Conservation (phyloP, 2,113 vertebrate genomes). For the Galemys pyrenaicus region DNA sequence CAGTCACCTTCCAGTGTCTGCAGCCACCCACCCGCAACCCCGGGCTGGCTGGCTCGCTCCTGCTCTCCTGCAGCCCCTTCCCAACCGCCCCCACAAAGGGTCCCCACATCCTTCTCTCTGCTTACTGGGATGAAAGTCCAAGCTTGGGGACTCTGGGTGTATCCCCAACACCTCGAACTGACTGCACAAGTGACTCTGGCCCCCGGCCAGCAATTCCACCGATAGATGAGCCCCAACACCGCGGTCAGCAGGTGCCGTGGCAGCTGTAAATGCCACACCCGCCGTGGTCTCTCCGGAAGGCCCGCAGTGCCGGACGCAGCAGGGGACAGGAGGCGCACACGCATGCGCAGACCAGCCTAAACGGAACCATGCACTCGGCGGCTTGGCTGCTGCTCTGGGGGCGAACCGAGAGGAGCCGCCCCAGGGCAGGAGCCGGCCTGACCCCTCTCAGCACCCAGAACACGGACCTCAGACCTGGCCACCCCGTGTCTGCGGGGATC, state of each 20-base stretch:
- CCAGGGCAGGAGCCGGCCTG: not conserved
- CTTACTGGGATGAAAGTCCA: not conserved
- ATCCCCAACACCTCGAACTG: not conserved
- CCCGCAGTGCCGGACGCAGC: no score
- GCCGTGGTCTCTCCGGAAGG: no score
- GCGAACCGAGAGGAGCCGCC: rapidly evolving
- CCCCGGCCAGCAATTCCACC: not conserved
- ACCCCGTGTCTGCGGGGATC: not conserved
- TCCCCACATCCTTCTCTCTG: no score
- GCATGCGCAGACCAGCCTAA: no score
- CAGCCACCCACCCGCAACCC: no score
- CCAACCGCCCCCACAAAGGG: no score
- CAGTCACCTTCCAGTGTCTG: not conserved
- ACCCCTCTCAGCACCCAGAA: not conserved
- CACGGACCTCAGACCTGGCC: not conserved
- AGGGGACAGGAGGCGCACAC: no score
- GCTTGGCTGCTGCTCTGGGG: no score
- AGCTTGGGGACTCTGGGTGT: not conserved
- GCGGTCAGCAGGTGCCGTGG: not conserved
- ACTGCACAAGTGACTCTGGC: rapidly evolving
- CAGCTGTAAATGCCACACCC: not conserved
- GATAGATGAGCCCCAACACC: not conserved
- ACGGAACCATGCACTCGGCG: no score
- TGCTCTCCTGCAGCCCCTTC: no score
- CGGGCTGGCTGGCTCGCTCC: no score